These are phyloP conservation scores for Strigamia transsilvanica DNA, from an alignment of 2,888 invertebrate species.

Conservation along the genomic window DNA sequence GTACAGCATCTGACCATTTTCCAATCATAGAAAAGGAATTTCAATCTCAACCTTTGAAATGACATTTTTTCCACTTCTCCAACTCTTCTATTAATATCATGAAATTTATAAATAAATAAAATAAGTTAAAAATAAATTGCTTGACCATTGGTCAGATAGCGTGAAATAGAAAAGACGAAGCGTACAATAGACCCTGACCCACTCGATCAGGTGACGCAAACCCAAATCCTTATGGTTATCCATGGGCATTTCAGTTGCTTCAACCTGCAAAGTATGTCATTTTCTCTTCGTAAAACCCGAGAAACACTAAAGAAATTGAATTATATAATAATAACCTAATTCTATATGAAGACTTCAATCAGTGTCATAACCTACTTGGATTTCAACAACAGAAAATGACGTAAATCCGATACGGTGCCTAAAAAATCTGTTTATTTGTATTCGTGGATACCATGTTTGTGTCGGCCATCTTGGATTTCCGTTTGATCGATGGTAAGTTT, in stretches of 20 bases:
- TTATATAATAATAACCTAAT: neutral
- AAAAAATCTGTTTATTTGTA: no score
- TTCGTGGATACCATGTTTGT: no score
- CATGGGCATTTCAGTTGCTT: neutral
- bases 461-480: no score
- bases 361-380: no score
- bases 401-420: no score
- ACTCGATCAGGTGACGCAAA: neutral
- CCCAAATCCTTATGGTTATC: neutral
- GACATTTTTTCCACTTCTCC: neutral
- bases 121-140: neutral
- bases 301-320: neutral
- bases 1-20: neutral
- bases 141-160: neutral
- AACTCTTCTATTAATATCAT: neutral
- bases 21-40: conserved; percentile 1
- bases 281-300: neutral
- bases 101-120: neutral
- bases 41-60: conserved; percentile 4
- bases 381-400: no score
- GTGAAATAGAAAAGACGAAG: neutral
- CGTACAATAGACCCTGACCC: neutral
- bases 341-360: no score
- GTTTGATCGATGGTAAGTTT: no score
- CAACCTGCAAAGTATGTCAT: neutral